phyloP scores from a whole-genome alignment of 2,113 vertebrate species.

The Phylloscopus trochilus region DNA sequence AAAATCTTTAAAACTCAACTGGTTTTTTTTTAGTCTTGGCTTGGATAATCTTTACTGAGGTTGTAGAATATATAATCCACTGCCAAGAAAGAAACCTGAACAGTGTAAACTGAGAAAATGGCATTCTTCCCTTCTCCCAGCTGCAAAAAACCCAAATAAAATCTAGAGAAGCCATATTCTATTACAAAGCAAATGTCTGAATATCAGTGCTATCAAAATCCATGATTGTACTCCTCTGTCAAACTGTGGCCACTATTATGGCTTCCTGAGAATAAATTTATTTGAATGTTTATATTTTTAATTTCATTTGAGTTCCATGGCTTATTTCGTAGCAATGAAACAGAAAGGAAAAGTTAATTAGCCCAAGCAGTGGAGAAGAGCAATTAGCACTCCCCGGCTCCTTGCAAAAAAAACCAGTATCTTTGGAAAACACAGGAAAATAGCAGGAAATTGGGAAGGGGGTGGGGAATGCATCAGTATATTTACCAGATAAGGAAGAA shows the following conservation, averaged over 20 bases:
- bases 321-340: neutral
- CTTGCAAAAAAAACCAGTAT: neutral
- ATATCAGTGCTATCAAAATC: neutral
- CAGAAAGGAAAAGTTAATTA: neutral
- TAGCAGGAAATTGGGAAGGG: neutral
- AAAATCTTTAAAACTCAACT: neutral
- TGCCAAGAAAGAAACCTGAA: neutral
- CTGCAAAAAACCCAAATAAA: neutral
- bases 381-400: neutral
- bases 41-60: neutral
- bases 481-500: neutral
- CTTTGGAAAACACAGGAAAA: neutral
- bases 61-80: neutral
- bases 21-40: neutral
- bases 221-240: neutral
- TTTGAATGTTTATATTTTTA: neutral
- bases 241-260: neutral
- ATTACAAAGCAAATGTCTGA: neutral
- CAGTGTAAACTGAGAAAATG: neutral
- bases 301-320: neutral
- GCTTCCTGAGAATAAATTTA: neutral
- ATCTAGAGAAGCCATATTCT: neutral
- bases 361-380: neutral
- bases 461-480: neutral
- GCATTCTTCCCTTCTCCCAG: neutral